Conservation (phyloP, 2,888 invertebrate genomes). For the Harpagoxenus sublaevis region DNA sequence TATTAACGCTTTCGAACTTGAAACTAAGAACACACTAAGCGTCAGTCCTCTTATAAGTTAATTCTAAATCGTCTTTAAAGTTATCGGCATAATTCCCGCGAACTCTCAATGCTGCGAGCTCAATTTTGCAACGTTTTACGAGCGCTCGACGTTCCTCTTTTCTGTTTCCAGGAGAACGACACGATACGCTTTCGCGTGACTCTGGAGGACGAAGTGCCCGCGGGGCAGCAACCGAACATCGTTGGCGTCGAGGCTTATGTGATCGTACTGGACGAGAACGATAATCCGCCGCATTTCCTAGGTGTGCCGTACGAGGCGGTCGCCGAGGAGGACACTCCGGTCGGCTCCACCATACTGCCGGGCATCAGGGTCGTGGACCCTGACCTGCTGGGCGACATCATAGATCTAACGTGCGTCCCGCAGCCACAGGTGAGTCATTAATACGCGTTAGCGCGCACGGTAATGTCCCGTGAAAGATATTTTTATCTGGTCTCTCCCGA, state of each 20-base stretch:
- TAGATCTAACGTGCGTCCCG: constrained; percentile 91
- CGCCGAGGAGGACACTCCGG: constrained; percentile 92
- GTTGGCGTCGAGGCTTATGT: constrained; percentile 93
- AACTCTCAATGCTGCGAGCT: neutral
- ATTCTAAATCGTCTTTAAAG: constrained; percentile 3
- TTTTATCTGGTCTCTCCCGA: neutral
- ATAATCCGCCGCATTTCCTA: constrained; percentile 91
- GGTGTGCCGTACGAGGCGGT: constrained; percentile 93
- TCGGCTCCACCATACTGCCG: constrained; percentile 91
- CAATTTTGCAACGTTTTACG: neutral
- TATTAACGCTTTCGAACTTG: neutral
- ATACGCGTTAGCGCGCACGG: constrained; percentile 39
- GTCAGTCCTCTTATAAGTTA: neutral
- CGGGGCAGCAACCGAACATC: constrained; percentile 89
- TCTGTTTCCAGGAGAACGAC: constrained; percentile 90
- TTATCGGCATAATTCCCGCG: neutral
- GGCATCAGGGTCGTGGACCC: constrained; percentile 92
- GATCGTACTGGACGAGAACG: constrained; percentile 95
- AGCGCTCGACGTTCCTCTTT: constrained; percentile 46
- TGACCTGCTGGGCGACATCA: constrained; percentile 93
- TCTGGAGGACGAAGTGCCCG: constrained; percentile 91
- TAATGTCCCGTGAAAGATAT: constrained; percentile 26
- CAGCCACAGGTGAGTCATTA: constrained; percentile 86
- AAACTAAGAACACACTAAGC: constrained; percentile 2
- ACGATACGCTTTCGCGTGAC: constrained; percentile 93